Evolutionary conservation across 2,888 invertebrate genomes (phyloP).

Genomic region (Strigamia maritima): DNA sequence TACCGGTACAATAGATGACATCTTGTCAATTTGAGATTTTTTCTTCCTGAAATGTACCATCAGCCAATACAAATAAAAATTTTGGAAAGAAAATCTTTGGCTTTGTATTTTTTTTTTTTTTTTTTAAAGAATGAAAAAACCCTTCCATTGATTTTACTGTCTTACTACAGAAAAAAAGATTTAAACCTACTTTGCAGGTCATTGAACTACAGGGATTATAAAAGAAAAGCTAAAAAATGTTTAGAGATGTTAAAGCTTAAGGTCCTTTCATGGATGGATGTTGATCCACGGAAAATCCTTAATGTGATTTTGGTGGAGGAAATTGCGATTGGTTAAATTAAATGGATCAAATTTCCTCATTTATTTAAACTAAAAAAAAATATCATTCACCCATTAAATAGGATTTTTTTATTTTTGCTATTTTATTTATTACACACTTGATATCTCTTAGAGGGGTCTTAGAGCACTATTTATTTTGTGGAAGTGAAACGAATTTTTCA

Average conservation of each 20-base stretch:
- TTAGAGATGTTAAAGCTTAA: background rate
- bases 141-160: slow-evolving; percentile 1
- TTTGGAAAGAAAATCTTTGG: background rate
- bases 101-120: background rate
- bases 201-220: background rate
- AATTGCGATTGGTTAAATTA: background rate
- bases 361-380: background rate
- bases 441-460: background rate
- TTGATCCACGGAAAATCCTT: background rate
- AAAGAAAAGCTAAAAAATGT: background rate
- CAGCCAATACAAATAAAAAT: too few relatives aligned
- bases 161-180: background rate
- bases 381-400: background rate
- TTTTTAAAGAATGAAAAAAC: background rate
- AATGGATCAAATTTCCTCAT: background rate
- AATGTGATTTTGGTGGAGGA: background rate
- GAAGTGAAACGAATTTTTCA: slow-evolving; percentile 18
- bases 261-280: background rate
- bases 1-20: too few relatives aligned
- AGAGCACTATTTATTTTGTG: slow-evolving; percentile 8
- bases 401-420: background rate
- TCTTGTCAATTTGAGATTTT: too few relatives aligned
- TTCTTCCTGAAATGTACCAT: too few relatives aligned
- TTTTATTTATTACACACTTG: background rate
- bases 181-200: slow-evolving; percentile 6